These are phyloP conservation scores for Eleutherodactylus coqui DNA, from an alignment of 2,797 vertebrate species.

Conservation along the genomic window DNA sequence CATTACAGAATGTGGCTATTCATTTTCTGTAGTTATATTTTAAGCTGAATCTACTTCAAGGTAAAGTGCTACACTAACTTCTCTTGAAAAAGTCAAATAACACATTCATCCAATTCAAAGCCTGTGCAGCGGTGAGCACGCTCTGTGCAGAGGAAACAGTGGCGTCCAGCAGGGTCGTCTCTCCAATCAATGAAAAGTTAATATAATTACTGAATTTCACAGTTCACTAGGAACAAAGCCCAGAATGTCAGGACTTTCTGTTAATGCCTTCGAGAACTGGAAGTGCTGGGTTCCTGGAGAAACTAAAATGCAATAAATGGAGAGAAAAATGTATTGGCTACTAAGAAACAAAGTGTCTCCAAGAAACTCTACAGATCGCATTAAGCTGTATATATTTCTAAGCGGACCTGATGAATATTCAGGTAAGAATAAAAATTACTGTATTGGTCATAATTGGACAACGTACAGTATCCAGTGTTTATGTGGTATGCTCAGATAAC, in stretches of 20 bases:
- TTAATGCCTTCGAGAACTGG: constrained; percentile 18
- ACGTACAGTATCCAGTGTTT: no score
- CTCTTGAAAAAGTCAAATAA: background rate
- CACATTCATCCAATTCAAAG: background rate
- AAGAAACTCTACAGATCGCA: background rate
- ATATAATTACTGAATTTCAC: constrained; percentile 43
- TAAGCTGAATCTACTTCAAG: background rate
- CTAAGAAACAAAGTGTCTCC: background rate
- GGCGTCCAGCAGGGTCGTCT: background rate
- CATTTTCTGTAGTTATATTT: background rate
- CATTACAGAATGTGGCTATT: background rate
- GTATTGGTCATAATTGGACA: no score
- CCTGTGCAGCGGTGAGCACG: background rate
- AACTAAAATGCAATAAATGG: background rate
- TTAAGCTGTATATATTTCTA: no score
- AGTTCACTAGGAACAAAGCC: constrained; percentile 38
- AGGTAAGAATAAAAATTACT: no score
- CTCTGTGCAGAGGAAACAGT: background rate
- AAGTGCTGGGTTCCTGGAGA: background rate
- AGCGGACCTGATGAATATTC: no score
- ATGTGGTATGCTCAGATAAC: no score
- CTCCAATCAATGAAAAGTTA: constrained; percentile 30
- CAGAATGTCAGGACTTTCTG: constrained; percentile 24
- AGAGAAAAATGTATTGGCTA: background rate
- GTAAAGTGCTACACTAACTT: background rate